A percentile compares a stretch with the other conserved stretches of the same genome.
These are phyloP conservation scores for Papilio elwesi DNA, from an alignment of 2,888 invertebrate genomes.

Conservation along the genomic window DNA sequence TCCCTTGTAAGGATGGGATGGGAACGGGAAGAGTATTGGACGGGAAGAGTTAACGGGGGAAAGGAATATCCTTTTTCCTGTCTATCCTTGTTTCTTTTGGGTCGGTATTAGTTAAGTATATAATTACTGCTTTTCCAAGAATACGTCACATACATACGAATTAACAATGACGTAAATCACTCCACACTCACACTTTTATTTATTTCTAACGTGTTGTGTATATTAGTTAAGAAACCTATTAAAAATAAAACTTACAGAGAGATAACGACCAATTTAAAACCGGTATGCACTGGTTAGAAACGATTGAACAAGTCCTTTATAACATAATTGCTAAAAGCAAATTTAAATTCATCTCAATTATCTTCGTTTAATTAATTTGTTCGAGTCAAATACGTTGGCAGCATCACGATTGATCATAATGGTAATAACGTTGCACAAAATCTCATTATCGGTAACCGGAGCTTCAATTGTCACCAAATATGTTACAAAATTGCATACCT, in stretches of 20 bases:
- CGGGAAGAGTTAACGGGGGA: too few relatives aligned
- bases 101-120: too few relatives aligned
- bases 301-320: background rate
- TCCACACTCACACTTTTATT: background rate
- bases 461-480: background rate
- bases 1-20: too few relatives aligned
- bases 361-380: background rate
- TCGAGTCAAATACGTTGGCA: background rate
- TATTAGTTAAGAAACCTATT: slow-evolving; percentile 17
- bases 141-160: background rate
- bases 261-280: slow-evolving; percentile 5
- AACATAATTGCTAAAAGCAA: slow-evolving; percentile 13
- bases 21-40: too few relatives aligned
- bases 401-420: background rate
- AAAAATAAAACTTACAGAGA: background rate
- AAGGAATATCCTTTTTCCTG: too few relatives aligned
- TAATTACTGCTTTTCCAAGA: too few relatives aligned
- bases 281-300: slow-evolving; percentile 8
- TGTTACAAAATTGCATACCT: background rate
- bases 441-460: background rate
- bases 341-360: slow-evolving; percentile 11
- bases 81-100: too few relatives aligned
- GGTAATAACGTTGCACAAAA: background rate
- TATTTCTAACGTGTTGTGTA: background rate
- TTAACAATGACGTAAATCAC: background rate